Base-by-base conservation (phyloP, 2,888 invertebrate genomes). In the Leptopilina myrica region DNA sequence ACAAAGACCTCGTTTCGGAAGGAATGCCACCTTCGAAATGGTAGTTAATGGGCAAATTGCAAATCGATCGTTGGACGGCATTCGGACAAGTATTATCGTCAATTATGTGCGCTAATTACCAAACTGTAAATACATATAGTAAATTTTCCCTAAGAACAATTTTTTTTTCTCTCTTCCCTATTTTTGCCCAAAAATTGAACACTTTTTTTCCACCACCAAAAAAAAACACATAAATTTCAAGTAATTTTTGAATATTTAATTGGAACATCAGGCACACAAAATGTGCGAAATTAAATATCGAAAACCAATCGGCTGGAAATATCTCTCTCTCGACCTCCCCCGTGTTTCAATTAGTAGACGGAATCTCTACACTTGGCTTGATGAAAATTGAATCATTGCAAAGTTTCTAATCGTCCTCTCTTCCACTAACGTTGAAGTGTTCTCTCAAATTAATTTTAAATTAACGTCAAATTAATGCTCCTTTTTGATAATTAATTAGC, bases 31-130 rank as follows among this genome's bases (percentile, higher is more conserved):
- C 33, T 69, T 33, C 53, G 49, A 69, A 69, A 69, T 12, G 26
- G 69, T 14, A 49, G 26, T 53, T 69, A 53, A 53, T 69, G 53
- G 69, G 12, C 53, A 69, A 20, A 69, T 69, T 53, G 69, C 53
- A 53, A 53, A 69, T 53, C 69, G 69, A 69, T 69, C 53, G 33
- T 53, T 33, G 33, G 26, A 53, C 49, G 49, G 69, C 53, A 69
- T 69, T 69, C 49, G 33, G 33, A 26, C 69, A 69, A 69, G 53
- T 56, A 69, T 69, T 53, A n/a, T 56, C 53, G 69, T 26, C 33
- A 69, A 53, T 56, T 26, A 33, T 26, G n/a, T 26, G 33, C 26
- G 26, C 69, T 26, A 53, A 56, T 69, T 33, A 53, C 26, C 53
- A 4, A 56, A 49, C 49, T 49, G 33, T 43, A 43, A 1, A 8